These are phyloP conservation scores for Bugulina stolonifera DNA, from an alignment of 2,888 invertebrate species.

Conservation along the genomic window DNA sequence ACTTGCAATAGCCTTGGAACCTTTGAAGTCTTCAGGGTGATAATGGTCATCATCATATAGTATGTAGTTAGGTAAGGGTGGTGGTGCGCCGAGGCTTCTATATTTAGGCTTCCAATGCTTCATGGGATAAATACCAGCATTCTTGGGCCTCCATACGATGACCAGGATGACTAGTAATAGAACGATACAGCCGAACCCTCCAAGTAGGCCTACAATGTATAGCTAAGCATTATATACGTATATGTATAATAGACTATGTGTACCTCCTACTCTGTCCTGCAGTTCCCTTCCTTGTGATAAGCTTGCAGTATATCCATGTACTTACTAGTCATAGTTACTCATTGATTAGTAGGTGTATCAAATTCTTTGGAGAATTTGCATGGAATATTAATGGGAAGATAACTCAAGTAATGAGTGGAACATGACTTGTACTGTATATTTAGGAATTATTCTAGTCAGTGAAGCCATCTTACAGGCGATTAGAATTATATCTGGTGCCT, in stretches of 20 bases:
- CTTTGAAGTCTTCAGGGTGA: conserved; percentile 28
- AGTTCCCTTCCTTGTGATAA: too few species aligned
- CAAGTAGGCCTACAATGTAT: conserved; percentile 43
- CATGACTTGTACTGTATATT: too few species aligned
- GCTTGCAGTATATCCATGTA: too few species aligned
- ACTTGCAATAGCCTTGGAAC: neutral
- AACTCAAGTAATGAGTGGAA: too few species aligned
- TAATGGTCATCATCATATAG: conserved; percentile 43
- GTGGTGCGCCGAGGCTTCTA: conserved; percentile 44
- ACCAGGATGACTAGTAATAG: conserved; percentile 44
- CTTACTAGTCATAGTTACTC: too few species aligned
- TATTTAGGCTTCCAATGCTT: conserved; percentile 49
- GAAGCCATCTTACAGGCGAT: conserved; percentile 37
- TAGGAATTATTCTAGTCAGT: too few species aligned
- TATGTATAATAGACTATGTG: too few species aligned
- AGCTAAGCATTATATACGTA: too few species aligned
- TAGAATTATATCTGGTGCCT: conserved; percentile 48
- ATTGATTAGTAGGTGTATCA: too few species aligned
- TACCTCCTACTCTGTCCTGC: too few species aligned
- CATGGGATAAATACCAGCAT: conserved; percentile 49
- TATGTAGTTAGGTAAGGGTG: conserved; percentile 42
- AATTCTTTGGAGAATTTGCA: too few species aligned
- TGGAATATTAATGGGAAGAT: too few species aligned
- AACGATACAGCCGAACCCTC: conserved; percentile 42
- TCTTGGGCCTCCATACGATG: conserved; percentile 45